Percentiles rank a stretch among this genome's conserved stretches.
These are phyloP conservation scores for Lordiphosa fenestrarum DNA, from an alignment of 2,888 invertebrate species.

Conservation along the genomic window DNA sequence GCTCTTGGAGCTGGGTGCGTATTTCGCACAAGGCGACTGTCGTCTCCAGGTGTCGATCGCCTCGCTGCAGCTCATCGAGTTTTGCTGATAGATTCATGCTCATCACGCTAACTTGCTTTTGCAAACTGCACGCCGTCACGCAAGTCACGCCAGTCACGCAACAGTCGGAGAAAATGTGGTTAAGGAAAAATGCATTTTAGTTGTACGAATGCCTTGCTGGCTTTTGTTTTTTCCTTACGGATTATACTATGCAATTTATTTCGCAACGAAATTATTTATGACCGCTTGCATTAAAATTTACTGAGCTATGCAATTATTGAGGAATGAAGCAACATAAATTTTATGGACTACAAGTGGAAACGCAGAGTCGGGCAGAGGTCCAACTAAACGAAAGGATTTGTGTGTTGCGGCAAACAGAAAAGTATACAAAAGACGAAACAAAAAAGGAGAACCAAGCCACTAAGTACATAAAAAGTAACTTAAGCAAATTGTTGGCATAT, in stretches of 20 bases:
- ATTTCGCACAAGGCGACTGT: conserved; percentile 96
- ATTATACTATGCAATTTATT: conserved; percentile 59
- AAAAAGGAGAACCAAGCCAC: conserved; percentile 54
- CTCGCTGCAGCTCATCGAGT: conserved; percentile 95
- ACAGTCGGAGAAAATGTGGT: conserved; percentile 61
- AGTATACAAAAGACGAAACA: conserved; percentile 6
- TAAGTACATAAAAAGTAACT: conserved; percentile 74
- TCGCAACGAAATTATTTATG: conserved; percentile 69
- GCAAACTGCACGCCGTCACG: conserved; percentile 86
- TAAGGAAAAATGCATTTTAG: conserved; percentile 69
- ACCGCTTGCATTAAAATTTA: conserved; percentile 75
- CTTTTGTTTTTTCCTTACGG: conserved; percentile 34
- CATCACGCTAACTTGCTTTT: conserved; percentile 98
- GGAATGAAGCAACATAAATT: conserved; percentile 74
- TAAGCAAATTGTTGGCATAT: conserved; percentile 73
- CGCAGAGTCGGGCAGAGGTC: conserved; percentile 19
- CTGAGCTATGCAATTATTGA: conserved; percentile 75
- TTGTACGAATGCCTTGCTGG: conserved; percentile 59
- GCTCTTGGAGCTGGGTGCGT: conserved; percentile 94
- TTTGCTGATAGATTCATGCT: conserved; percentile 97
- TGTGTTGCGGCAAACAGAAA: conserved; percentile 39
- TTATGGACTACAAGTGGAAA: conserved; percentile 52
- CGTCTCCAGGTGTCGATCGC: conserved; percentile 94
- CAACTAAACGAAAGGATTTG: conserved; percentile 57
- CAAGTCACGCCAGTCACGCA: conserved; percentile 8